Evolutionary conservation across 2,888 invertebrate species (phyloP).

Genomic region (Eupeodes luniger): DNA sequence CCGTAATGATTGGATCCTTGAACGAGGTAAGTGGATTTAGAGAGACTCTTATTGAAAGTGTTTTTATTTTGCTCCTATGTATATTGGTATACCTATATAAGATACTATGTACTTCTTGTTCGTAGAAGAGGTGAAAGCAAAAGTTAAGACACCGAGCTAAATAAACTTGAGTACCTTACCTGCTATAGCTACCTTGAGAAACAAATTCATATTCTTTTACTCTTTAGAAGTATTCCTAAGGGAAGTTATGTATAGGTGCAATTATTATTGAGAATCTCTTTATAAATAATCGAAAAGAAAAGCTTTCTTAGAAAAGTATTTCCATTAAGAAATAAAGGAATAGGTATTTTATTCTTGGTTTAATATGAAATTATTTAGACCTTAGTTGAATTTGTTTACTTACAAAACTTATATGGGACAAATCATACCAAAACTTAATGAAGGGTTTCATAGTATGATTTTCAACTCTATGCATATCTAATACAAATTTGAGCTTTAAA

Average conservation of each 20-base stretch:
- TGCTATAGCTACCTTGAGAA: neutral
- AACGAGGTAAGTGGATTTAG: conserved; percentile 85
- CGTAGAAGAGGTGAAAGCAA: conserved; percentile 7
- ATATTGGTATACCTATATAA: too few species aligned
- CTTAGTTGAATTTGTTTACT: too few species aligned
- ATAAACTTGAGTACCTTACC: neutral
- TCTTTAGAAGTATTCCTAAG: neutral
- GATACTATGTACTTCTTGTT: conserved; percentile 3
- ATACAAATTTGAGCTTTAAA: too few species aligned
- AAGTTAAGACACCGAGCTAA: conserved; percentile 4
- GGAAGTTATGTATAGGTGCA: neutral
- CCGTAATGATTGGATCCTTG: conserved; percentile 89
- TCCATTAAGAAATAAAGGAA: too few species aligned
- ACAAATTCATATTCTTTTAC: conserved; percentile 5
- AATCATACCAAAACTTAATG: too few species aligned
- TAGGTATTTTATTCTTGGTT: too few species aligned
- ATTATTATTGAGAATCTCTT: neutral
- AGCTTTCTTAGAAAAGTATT: neutral
- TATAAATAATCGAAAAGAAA: conserved; percentile 4
- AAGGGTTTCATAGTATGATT: too few species aligned
- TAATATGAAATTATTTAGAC: too few species aligned
- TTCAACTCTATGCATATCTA: too few species aligned
- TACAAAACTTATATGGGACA: too few species aligned
- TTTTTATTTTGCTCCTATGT: neutral
- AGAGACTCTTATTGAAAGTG: conserved; percentile 34